phyloP scores from a whole-genome alignment of 2,113 vertebrate genomes.

The Dromiciops gliroides region DNA sequence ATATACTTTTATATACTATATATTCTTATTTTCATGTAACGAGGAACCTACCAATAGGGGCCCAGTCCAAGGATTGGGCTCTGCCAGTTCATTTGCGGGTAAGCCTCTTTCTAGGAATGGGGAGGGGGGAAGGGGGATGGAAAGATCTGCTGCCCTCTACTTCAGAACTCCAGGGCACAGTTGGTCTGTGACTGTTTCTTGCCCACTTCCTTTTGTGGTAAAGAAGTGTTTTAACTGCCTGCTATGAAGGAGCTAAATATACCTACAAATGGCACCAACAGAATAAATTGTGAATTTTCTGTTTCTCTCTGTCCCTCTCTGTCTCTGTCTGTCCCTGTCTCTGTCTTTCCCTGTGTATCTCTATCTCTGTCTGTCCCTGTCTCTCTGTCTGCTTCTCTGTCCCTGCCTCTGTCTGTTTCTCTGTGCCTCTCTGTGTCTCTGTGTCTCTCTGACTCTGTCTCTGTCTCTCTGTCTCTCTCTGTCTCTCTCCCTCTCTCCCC shows the following conservation, averaged over 20 bases:
- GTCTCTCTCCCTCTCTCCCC: too few relatives aligned
- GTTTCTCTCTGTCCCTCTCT: too few relatives aligned
- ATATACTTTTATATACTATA: too few relatives aligned
- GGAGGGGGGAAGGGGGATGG: not conserved
- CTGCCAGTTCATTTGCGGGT: not conserved
- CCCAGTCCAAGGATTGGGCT: not conserved
- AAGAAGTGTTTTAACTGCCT: not conserved
- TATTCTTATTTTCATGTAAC: not conserved
- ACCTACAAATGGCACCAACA: not conserved
- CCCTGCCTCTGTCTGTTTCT: not conserved
- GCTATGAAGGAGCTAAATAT: not conserved
- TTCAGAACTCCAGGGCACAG: not conserved
- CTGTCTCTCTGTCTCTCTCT: too few relatives aligned
- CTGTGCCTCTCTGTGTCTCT: not conserved
- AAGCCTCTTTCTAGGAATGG: not conserved
- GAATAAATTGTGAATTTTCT: not conserved
- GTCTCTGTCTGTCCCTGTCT: too few relatives aligned
- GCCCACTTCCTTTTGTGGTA: not conserved
- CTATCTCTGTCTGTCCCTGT: not conserved
- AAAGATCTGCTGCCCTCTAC: not conserved
- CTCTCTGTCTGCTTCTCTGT: too few relatives aligned
- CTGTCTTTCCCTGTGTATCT: too few relatives aligned
- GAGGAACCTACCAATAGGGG: too few relatives aligned
- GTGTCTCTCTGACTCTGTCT: not conserved
- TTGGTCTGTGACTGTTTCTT: not conserved